Base-by-base conservation (phyloP, 2,888 invertebrate species). In the Troides helena region DNA sequence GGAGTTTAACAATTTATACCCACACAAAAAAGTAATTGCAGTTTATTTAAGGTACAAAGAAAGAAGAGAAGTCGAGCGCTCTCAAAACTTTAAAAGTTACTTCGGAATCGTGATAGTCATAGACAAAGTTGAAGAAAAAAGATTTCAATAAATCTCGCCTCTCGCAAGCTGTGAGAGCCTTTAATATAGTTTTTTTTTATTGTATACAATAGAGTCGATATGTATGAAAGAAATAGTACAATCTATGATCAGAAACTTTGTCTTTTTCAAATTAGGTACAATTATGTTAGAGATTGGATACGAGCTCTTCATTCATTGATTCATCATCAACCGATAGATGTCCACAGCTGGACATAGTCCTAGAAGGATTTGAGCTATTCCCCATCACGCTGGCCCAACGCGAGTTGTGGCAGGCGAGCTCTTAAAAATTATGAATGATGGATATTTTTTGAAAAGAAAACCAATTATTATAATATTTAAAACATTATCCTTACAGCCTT, bases 91-190 rank as follows among this genome's bases (percentile, higher is more conserved):
- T 57, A 43, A 36, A 70, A 70, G 43, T 62, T 57, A 70, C 67
- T 70, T 67, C 36, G 61, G 67, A 67, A 71, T 72, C 69, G 64
- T 68, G 46, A 61, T 67, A 70, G 69, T 73, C 72, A 68, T 67
- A 70, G 69, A 69, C 71, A 69, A 74, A 72, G 71, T 74, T 72
- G 62, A 62, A 68, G 68, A 67, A 65, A 73, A 72, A 72, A 68
- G 67, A 70, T 72, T 72, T 69, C 70, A 72, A 75, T 73, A 76
- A 76, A 72, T 72, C 72, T 70, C 64, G 43, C 61, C 65, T 70
- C 39, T 61, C 56, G 61, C 36, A 53, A 60, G 50, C 46, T 56
- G 8, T 39, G 64, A 53, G 58, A n/a, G 39, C 10, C 25, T 60
- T 58, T 68, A 30, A 56, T 68, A 36, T 68, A 43, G 39, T 64